These are phyloP conservation scores for Xenus cinereus DNA, from an alignment of 2,113 vertebrate genomes.

Conservation along the genomic window DNA sequence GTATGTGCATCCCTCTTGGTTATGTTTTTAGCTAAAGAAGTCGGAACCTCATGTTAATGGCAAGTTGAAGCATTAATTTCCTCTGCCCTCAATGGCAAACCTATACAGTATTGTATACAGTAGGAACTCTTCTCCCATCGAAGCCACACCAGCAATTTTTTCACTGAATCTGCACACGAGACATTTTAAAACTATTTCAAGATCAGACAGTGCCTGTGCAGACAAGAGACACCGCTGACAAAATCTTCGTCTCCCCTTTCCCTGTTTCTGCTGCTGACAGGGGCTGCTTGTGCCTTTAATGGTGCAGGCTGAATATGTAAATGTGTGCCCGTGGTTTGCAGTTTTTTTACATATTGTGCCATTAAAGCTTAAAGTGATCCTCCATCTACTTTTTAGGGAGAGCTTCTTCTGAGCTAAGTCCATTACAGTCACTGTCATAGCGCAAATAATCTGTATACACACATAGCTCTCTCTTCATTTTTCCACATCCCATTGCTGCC, in stretches of 20 bases:
- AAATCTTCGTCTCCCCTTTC: not conserved
- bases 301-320: not conserved
- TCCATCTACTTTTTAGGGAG: not conserved
- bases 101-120: not conserved
- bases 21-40: not conserved
- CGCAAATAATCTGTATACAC: not conserved
- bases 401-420: not conserved
- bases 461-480: not conserved
- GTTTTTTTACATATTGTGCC: not conserved
- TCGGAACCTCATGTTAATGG: not conserved
- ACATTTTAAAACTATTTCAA: not conserved
- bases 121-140: not conserved
- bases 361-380: not conserved
- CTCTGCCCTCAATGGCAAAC: not conserved
- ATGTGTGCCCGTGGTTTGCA: not conserved
- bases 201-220: not conserved
- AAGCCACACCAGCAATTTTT: not conserved
- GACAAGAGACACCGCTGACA: not conserved
- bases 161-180: not conserved
- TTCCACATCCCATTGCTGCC: not conserved
- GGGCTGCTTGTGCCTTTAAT: not conserved
- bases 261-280: not conserved
- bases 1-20: not conserved
- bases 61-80: not conserved
- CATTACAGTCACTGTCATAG: not conserved